Base-by-base conservation (phyloP, 1,140 invertebrate species). In the Physella acuta region DNA sequence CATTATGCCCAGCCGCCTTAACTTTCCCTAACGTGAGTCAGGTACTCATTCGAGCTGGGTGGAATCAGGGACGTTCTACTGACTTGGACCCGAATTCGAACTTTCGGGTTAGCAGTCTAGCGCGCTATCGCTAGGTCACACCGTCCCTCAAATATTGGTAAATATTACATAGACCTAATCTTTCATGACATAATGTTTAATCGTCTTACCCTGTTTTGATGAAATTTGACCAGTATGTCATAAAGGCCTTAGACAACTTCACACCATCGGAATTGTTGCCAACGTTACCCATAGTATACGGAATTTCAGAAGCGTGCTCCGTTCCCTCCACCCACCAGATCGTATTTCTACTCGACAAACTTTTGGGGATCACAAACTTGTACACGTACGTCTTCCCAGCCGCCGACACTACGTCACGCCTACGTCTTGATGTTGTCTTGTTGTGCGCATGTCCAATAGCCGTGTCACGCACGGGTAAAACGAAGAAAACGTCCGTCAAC, bases 171-270 rank as follows among this genome's bases (percentile, higher is more conserved):
- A 44, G 8, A 11, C 20, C 39, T 11, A 44, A 44, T n/a, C n/a
- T n/a, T n/a, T n/a, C n/a, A n/a, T n/a, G n/a, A n/a, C n/a, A n/a
- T n/a, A n/a, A n/a, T n/a, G n/a, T n/a, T n/a, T n/a, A 44, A 44
- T 44, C 8, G 39, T 44, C 52, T 24, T 55, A 55, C 52, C 52
- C 52, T 55, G 52, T 55, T 55, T 55, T 55, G 26, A 55, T 26
- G 24, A 55, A 55, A 24, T 55, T 55, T 5, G 52, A 55, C 52
- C 52, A 55, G 24, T 24, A 24, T n/a, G 8, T 55, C 24, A 55
- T 55, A 11, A 26, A 5, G 26, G 24, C 8, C 26, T 26, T 55
- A n/a, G 52, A 55, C 11, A 55, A 24, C 24, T 55, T 55, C 26
- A 14, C 24, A 24, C 26, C 24, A 11, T 55, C 52, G 11, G 8